A percentile compares a stretch with the other conserved stretches of the same genome.
phyloP scores from a whole-genome alignment of 2,888 invertebrate species.

The Calliphora vomitoria region DNA sequence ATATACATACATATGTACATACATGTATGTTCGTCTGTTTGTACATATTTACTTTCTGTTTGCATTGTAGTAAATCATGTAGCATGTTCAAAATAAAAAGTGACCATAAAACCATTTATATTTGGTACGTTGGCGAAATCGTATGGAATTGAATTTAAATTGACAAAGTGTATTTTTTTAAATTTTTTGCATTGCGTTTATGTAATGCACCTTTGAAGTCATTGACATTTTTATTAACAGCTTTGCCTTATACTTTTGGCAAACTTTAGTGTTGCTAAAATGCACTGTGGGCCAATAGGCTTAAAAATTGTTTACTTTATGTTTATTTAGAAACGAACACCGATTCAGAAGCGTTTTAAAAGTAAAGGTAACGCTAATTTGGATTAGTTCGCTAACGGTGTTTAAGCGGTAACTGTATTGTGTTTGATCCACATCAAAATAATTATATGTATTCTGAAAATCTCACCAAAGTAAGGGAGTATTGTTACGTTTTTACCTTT shows the following conservation, averaged over 20 bases:
- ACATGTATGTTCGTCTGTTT: not conserved
- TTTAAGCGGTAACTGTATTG: too few species aligned
- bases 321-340: too few species aligned
- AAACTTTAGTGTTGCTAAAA: not conserved
- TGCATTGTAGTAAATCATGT: slow-evolving; percentile 8
- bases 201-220: slow-evolving; percentile 52
- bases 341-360: too few species aligned
- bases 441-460: too few species aligned
- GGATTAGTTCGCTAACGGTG: too few species aligned
- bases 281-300: slow-evolving; percentile 15
- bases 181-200: slow-evolving; percentile 23
- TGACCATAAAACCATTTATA: slow-evolving; percentile 51
- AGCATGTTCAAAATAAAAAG: slow-evolving; percentile 1
- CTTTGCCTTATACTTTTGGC: slow-evolving; percentile 2
- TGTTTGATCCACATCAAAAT: too few species aligned
- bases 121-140: slow-evolving; percentile 45
- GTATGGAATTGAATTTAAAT: slow-evolving; percentile 30
- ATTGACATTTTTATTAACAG: slow-evolving; percentile 58
- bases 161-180: not conserved
- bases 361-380: too few species aligned
- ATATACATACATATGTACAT: slow-evolving; percentile 33
- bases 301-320: not conserved
- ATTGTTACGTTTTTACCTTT: too few species aligned
- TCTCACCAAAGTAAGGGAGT: too few species aligned
- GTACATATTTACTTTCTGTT: not conserved